Evolutionary conservation across 53 echinoderm and acorn worm species (phyloP).

Genomic region (Zoroaster sp.): DNA sequence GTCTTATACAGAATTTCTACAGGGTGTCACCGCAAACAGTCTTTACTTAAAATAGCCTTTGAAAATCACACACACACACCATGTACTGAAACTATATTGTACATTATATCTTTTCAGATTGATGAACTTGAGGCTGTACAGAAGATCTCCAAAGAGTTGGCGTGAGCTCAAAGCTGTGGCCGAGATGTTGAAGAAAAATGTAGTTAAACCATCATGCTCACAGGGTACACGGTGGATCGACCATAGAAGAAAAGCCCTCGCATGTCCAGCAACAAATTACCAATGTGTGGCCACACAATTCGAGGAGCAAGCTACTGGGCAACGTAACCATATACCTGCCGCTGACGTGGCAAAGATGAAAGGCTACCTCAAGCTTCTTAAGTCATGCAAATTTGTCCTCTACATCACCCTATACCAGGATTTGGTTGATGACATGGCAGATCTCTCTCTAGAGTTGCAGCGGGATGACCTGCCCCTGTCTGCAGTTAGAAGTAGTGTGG

Average conservation of each 20-base stretch:
- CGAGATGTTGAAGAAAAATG: not conserved
- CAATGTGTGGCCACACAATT: not conserved
- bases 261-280: not conserved
- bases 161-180: too few relatives aligned
- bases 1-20: too few relatives aligned
- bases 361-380: not conserved
- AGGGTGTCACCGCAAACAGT: too few relatives aligned
- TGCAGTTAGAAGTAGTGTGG: not conserved
- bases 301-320: not conserved
- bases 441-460: not conserved
- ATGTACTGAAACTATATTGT: too few relatives aligned
- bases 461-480: not conserved
- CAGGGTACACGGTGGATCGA: conserved; percentile 25
- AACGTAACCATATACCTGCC: not conserved
- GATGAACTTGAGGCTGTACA: too few relatives aligned
- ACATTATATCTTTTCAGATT: too few relatives aligned
- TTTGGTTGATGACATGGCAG: not conserved
- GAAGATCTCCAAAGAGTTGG: too few relatives aligned
- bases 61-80: too few relatives aligned
- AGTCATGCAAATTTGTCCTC: not conserved
- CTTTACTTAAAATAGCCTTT: too few relatives aligned
- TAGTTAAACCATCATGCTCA: not conserved
- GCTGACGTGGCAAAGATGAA: conserved; percentile 17
- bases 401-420: not conserved
- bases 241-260: conserved; percentile 1